Evolutionary conservation across 2,888 invertebrate species (phyloP).

Genomic region (Caprella mutica): DNA sequence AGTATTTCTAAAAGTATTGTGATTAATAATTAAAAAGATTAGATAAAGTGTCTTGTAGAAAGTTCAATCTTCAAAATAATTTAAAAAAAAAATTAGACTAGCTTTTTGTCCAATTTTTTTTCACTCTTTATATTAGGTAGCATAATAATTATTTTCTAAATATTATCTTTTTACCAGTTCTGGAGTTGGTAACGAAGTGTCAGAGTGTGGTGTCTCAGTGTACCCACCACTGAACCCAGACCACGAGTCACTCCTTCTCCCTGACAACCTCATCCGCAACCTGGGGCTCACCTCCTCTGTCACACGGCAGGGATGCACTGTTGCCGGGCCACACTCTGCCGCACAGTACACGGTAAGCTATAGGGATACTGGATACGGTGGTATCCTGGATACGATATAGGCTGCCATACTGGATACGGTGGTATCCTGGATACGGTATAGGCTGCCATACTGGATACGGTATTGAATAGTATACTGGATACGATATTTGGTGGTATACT

Average conservation of each 20-base stretch:
- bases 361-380: conserved; percentile 42
- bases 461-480: not conserved
- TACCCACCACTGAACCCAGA: conserved; percentile 91
- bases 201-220: conserved; percentile 86
- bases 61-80: too few relatives aligned
- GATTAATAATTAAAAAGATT: too few relatives aligned
- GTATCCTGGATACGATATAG: not conserved
- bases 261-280: conserved; percentile 59
- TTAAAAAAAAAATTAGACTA: too few relatives aligned
- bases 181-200: conserved; percentile 45
- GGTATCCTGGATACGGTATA: not conserved
- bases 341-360: conserved; percentile 48
- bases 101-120: too few relatives aligned
- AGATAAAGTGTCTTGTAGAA: too few relatives aligned
- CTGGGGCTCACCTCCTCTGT: conserved; percentile 72
- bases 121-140: too few relatives aligned
- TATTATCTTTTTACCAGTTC: not conserved
- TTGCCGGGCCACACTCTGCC: conserved; percentile 66
- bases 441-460: not conserved
- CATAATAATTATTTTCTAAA: too few relatives aligned
- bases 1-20: too few relatives aligned
- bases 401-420: not conserved
- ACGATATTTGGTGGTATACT: too few relatives aligned
- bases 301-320: conserved; percentile 75
- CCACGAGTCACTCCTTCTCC: conserved; percentile 76